phyloP scores from a whole-genome alignment of 2,113 vertebrate genomes.

The Hippotragus niger region DNA sequence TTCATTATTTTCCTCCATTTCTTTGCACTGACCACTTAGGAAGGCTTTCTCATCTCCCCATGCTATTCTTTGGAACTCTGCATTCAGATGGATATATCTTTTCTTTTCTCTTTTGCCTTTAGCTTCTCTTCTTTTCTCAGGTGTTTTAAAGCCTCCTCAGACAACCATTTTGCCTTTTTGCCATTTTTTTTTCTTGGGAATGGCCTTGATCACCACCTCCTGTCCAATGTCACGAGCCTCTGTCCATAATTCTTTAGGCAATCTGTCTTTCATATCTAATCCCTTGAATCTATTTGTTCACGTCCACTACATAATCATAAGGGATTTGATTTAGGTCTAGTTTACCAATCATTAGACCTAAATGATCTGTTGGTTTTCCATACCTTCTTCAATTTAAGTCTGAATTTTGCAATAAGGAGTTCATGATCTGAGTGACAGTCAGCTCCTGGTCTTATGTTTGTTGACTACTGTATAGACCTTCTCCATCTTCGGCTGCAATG shows the following conservation, averaged over 20 bases:
- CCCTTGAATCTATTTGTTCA: background rate
- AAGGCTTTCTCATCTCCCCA: background rate
- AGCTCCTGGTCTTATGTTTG: background rate
- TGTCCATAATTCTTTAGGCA: background rate
- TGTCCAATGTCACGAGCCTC: background rate
- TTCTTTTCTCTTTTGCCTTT: background rate
- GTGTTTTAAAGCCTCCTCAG: background rate
- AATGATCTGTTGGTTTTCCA: background rate
- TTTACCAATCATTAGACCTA: background rate
- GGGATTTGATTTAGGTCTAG: background rate
- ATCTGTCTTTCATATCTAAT: background rate
- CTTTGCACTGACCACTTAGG: background rate
- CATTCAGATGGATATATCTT: background rate
- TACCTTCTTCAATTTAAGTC: background rate
- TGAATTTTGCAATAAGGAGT: background rate
- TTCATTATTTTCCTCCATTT: background rate
- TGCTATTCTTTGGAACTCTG: background rate
- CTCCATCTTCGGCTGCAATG: background rate
- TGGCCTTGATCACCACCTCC: background rate
- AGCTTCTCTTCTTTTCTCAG: background rate
- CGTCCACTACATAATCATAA: background rate
- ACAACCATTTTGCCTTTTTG: background rate
- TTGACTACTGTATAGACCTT: background rate
- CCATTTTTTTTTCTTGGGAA: background rate
- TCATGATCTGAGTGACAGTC: background rate